phyloP scores from a whole-genome alignment of 2,113 vertebrate species.

The Sula dactylatra region DNA sequence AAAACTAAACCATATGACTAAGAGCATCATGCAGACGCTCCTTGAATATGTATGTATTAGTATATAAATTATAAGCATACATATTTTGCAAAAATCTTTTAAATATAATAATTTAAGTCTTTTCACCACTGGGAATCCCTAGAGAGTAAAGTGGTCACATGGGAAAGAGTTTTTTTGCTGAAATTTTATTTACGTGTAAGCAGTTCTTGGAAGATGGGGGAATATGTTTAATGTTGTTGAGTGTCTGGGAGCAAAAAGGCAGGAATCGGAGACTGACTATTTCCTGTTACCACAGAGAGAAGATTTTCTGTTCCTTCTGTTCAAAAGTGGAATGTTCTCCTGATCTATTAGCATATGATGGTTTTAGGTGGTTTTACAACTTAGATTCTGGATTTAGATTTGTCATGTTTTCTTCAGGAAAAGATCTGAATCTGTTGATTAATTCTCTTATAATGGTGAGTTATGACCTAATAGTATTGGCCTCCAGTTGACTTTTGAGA shows the following conservation, averaged over 20 bases:
- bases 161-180: neutral
- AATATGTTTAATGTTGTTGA: neutral
- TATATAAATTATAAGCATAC: too few relatives aligned
- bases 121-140: neutral
- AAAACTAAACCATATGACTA: neutral
- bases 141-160: neutral
- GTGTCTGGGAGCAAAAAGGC: neutral
- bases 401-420: neutral
- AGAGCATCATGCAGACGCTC: fast-evolving
- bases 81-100: neutral
- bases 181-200: neutral
- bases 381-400: neutral
- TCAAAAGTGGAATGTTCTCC: neutral
- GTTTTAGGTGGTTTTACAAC: neutral
- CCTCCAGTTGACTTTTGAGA: neutral
- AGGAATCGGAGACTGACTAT: neutral
- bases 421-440: neutral
- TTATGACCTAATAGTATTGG: neutral
- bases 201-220: neutral
- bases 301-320: neutral
- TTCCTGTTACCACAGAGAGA: neutral
- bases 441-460: neutral
- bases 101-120: neutral
- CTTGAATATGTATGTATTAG: neutral
- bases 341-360: neutral